Evolutionary conservation across 2,888 invertebrate genomes (phyloP).

Genomic region (Drosophila aldrichi): DNA sequence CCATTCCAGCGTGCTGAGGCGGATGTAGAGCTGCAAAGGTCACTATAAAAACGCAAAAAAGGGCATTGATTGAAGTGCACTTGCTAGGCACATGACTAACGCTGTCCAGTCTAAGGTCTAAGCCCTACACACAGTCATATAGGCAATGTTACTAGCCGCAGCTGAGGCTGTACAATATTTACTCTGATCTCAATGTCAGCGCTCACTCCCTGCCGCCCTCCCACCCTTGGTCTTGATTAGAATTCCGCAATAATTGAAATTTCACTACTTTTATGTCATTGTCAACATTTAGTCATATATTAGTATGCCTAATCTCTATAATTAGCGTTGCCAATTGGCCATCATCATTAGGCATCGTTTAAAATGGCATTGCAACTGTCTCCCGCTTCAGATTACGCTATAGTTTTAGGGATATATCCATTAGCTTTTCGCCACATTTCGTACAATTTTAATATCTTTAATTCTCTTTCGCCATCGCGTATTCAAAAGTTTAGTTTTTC

Average conservation of each 20-base stretch:
- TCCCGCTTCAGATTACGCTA: background rate
- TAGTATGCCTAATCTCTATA: background rate
- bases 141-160: background rate
- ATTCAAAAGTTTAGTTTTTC: slow-evolving; percentile 35
- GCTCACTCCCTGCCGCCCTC: background rate
- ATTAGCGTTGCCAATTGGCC: background rate
- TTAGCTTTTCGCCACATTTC: slow-evolving; percentile 18
- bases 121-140: background rate
- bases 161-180: background rate
- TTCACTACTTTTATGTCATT: background rate
- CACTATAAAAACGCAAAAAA: background rate
- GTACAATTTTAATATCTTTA: slow-evolving; percentile 17
- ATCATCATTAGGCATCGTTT: background rate
- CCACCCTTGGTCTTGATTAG: background rate
- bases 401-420: slow-evolving; percentile 1
- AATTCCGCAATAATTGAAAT: background rate
- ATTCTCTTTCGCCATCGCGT: slow-evolving; percentile 20
- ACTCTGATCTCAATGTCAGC: background rate
- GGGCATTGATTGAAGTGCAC: background rate
- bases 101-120: background rate
- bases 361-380: background rate
- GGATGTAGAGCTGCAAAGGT: background rate
- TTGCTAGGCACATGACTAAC: background rate
- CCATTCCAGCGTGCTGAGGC: background rate
- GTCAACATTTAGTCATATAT: background rate